Conservation (phyloP, 1,140 invertebrate genomes). For the Aphaenogaster ashmeadi region DNA sequence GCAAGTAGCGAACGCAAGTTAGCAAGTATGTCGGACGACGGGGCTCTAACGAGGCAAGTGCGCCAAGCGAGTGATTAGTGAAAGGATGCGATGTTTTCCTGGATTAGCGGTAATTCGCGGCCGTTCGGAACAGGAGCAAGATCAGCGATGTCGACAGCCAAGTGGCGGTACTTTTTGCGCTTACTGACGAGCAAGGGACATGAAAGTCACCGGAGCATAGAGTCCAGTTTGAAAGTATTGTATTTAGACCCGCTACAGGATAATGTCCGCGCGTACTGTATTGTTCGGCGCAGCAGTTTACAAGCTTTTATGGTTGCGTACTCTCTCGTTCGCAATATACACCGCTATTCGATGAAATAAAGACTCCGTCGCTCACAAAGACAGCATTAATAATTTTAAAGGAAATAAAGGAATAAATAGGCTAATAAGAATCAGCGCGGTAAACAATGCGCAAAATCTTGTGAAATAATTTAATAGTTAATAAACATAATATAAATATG, state of each 20-base stretch:
- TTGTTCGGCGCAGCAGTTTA: conserved; percentile 12
- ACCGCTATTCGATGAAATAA: neutral
- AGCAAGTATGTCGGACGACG: conserved; percentile 1
- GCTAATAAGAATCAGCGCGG: too few relatives aligned
- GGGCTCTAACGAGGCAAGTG: conserved; percentile 66
- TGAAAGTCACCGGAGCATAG: conserved; percentile 66
- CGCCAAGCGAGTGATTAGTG: conserved; percentile 65
- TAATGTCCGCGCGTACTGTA: conserved; percentile 12
- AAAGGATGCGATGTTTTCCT: conserved; percentile 70
- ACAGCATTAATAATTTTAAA: neutral
- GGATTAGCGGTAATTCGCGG: conserved; percentile 61
- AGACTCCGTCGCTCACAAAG: neutral
- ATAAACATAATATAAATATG: too few relatives aligned
- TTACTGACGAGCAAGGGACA: conserved; percentile 58
- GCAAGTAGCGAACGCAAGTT: conserved; percentile 21
- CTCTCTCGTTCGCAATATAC: neutral
- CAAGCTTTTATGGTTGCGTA: neutral
- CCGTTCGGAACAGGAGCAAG: conserved; percentile 10
- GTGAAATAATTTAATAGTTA: too few relatives aligned
- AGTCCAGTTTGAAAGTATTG: conserved; percentile 40
- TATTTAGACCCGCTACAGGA: conserved; percentile 69
- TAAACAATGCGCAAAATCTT: too few relatives aligned
- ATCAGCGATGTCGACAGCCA: conserved; percentile 18
- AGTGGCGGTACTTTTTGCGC: conserved; percentile 52
- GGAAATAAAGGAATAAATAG: too few relatives aligned